Evolutionary conservation across 2,888 invertebrate genomes (phyloP), one percentile per base, ranked within the genome.

Genomic region (Elaeidobius kamerunicus): DNA sequence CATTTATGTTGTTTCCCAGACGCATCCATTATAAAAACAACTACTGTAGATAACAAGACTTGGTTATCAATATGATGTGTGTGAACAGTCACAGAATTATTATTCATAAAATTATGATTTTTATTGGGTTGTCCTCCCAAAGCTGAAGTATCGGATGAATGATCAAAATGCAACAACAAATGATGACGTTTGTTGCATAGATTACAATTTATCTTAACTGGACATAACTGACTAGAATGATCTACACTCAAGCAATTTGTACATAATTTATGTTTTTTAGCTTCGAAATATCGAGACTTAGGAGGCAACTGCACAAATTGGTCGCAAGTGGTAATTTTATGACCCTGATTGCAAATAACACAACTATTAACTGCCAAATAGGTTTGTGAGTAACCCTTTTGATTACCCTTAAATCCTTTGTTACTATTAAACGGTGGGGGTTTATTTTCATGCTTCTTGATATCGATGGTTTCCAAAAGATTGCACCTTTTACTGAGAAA

Each of bases 251-350:
- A 23, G 23, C 23, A 23, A 23, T 23, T 23, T 23, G 9, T 9
- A 23, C 32, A 32, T 32, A 32, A n/a, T 32, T 32, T 32, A n/a
- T 32, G 11, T 32, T 32, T 32, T 32, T 32, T 32, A 32, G n/a
- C n/a, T 32, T 32, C 32, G 3, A 32, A n/a, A 32, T 32, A 32
- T 4, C 32, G 11, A 3, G 32, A 9, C 32, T 32, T 32, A 9
- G 32, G 32, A 7, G 32, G n/a, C n/a, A 32, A 32, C 3, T 7
- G 5, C n/a, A 32, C 5, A 32, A 32, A 32, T n/a, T 32, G 5
- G n/a, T 32, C 32, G 12, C 32, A 32, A 32, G n/a, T n/a, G n/a
- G 32, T 7, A 6, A 32, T 32, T n/a, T 32, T 32, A 32, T 32
- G 12, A 9, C 7, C 32, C n/a, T 32, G 11, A 3, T 32, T 12